Evolutionary conservation across 2,113 vertebrate genomes (phyloP).

Genomic region (Labrus mixtus): DNA sequence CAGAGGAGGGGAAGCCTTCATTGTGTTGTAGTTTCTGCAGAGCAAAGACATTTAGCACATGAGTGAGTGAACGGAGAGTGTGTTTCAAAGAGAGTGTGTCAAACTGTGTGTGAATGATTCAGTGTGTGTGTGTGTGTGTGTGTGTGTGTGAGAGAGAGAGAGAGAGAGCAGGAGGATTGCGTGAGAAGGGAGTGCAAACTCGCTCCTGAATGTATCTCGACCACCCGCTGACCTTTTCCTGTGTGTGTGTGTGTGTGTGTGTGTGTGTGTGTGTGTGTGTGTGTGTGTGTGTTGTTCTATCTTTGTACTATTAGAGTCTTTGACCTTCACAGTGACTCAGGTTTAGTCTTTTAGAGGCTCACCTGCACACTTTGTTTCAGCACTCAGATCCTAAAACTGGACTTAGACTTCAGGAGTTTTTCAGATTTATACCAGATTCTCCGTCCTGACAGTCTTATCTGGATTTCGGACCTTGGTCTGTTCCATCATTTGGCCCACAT

Average conservation of each 20-base stretch:
- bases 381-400: neutral
- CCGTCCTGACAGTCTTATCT: no score
- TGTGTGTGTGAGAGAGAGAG: neutral
- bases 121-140: slow-evolving; percentile 6
- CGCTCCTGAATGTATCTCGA: slow-evolving; percentile 20
- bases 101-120: neutral
- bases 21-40: neutral
- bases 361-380: neutral
- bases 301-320: neutral
- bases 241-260: slow-evolving; percentile 22
- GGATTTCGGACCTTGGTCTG: no score
- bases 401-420: no score
- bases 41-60: neutral
- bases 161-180: slow-evolving; percentile 2
- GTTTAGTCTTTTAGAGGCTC: neutral
- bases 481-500: no score
- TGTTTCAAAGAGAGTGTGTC: neutral
- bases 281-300: slow-evolving; percentile 1
- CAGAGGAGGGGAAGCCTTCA: neutral
- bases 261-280: neutral
- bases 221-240: slow-evolving; percentile 36
- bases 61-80: neutral
- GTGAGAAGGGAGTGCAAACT: slow-evolving; percentile 41
- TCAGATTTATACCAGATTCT: no score
- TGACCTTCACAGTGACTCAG: neutral